These are phyloP conservation scores for Gouania willdenowi DNA, from an alignment of 2,797 vertebrate genomes.

Conservation along the genomic window DNA sequence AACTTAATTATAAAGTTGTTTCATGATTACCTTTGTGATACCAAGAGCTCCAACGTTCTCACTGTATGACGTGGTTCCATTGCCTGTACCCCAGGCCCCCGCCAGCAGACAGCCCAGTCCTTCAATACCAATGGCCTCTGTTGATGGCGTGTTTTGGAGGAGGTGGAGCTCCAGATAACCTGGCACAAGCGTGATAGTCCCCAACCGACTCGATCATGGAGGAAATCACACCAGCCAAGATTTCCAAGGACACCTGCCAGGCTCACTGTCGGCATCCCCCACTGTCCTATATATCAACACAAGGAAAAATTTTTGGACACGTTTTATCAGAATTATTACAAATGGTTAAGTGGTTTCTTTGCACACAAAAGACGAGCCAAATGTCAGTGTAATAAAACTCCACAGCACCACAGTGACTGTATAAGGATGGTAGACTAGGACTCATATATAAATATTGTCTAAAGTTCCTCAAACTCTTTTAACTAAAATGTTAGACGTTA, in stretches of 20 bases:
- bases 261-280: conserved; percentile 90
- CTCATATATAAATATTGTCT: too few species aligned
- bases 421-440: too few species aligned
- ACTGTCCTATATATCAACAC: conserved; percentile 80
- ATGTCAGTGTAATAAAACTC: too few species aligned
- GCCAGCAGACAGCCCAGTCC: conserved; percentile 92
- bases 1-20: too few species aligned
- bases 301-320: conserved; percentile 1
- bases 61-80: conserved; percentile 94
- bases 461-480: too few species aligned
- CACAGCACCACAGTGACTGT: too few species aligned
- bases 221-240: conserved; percentile 90
- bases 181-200: conserved; percentile 93
- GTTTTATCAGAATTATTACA: too few species aligned
- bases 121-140: conserved; percentile 91
- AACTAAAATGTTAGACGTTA: too few species aligned
- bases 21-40: conserved; percentile 87
- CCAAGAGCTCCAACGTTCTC: conserved; percentile 92
- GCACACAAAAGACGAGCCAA: too few species aligned
- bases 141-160: conserved; percentile 90
- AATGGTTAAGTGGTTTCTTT: too few species aligned
- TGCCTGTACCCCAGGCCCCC: conserved; percentile 93
- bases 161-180: conserved; percentile 87
- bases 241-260: conserved; percentile 90
- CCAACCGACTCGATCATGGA: conserved; percentile 97